Base-by-base conservation (phyloP, 2,797 vertebrate genomes). In the Chelon auratus region DNA sequence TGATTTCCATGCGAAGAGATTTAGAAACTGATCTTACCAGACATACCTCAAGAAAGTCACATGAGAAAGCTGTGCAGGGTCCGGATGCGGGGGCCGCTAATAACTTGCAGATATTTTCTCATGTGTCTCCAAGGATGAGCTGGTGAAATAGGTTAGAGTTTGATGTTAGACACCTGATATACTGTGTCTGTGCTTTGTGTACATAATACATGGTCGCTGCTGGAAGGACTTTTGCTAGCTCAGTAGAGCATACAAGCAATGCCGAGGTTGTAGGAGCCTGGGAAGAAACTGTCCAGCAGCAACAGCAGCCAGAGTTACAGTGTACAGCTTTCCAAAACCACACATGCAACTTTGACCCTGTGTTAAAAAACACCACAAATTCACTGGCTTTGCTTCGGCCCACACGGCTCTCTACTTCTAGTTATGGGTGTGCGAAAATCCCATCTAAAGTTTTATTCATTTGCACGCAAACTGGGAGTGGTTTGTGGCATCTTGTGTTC, bases 71-170 rank as follows among this genome's bases (percentile, higher is more conserved):
- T 73, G 78, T n/a, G 26, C 67, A 52, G 72, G 70, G 84, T 73
- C 78, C 37, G 60, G 68, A 80, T 82, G 73, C 14, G 18, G 78
- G 66, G 62, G 53, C 24, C 72, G 77, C 73, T 85, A 86, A 91
- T 81, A 82, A 87, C 78, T 83, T 87, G 42, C 86, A 89, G 81
- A 86, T 33, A 33, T 56, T 75, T 66, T 62, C 83, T 84, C 74
- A 60, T 43, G 57, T 37, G 77, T 68, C 42, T 73, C 73, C 60
- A 18, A 77, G 22, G 74, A 80, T 83, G 78, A 81, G 68, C 72
- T 83, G 69, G 68, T 43, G 61, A 87, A 78, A 80, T 39, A 72
- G 68, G 77, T 18, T 51, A 63, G 55, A 24, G 43, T 74, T 78
- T 75, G 55, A 72, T 77, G 75, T 78, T 17, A 72, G 77, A 86